Base-by-base conservation (phyloP, 1,140 invertebrate genomes). In the Pseudomyrmex gracilis region DNA sequence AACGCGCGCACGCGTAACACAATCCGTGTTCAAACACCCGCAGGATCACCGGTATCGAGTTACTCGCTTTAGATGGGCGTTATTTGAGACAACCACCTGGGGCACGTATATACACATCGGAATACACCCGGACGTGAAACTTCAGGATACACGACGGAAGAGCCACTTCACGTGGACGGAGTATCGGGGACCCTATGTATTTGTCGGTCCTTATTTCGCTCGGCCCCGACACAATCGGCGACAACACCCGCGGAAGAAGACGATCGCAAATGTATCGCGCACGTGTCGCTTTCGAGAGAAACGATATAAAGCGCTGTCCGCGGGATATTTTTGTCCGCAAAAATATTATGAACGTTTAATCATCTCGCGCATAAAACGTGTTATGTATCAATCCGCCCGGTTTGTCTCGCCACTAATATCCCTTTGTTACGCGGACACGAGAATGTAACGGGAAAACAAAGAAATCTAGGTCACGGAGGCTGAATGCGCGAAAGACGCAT, bases 81-180 rank as follows among this genome's bases (percentile, higher is more conserved):
- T 80, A 80, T 80, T 80, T 80, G 76, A 80, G 76, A 80, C 66
- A 80, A 80, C 76, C 76, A 80, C 76, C 76, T 80, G 66, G 76
- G 76, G 76, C 76, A 80, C 76, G 76, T 71, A 80, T 68, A 78
- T 24, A 70, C 22, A 58, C 43, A 34, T 34, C 34, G 20, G 34
- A 12, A 5, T 34, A 68, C 20, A 20, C 51, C 53, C 76, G 66
- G 53, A 80, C 66, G 53, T 49, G 20, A 10, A 80, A 57, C 66
- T 78, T 78, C 76, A 34, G 64, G 43, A 68, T 49, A 77, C 63
- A 77, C 24, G 68, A 71, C 34, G 74, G 68, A 78, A 78, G 64
- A 34, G 34, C 34, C 64, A 78, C 76, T 78, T 55, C 51, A 24
- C 20, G 34, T 5, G 17, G 63, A 68, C 20, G 64, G 64, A 68